A percentile compares a stretch with the other conserved stretches of the same genome.
Conservation (phyloP, 1,140 invertebrate genomes). For the Aphidius ervi region DNA sequence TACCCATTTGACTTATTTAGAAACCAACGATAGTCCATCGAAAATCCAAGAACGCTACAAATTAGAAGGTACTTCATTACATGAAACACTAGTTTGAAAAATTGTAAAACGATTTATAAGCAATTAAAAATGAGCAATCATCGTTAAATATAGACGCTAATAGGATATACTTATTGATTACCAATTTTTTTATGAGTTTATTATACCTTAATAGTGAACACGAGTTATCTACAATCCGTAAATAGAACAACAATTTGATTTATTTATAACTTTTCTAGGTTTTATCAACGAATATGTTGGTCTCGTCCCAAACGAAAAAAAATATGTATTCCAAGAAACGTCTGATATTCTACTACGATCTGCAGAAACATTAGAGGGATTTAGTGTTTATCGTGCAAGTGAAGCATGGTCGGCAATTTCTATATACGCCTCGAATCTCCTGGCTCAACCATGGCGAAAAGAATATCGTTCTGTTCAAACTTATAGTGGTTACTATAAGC, state of each 20-base stretch:
- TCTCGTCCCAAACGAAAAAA: constrained; percentile 72
- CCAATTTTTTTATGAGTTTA: not conserved
- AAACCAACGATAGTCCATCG: constrained; percentile 70
- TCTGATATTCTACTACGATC: constrained; percentile 70
- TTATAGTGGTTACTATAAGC: constrained; percentile 81
- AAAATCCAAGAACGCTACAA: constrained; percentile 70
- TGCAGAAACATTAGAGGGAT: constrained; percentile 63
- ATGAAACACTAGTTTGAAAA: not conserved
- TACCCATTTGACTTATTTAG: constrained; percentile 68
- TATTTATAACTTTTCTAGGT: constrained; percentile 61
- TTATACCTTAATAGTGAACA: no score
- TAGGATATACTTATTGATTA: not conserved
- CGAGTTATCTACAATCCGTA: not conserved
- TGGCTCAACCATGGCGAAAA: constrained; percentile 82
- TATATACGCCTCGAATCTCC: constrained; percentile 77
- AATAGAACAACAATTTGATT: constrained; percentile 1
- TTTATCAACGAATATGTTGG: constrained; percentile 73
- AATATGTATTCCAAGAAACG: constrained; percentile 73
- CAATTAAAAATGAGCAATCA: not conserved
- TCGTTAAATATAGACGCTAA: no score
- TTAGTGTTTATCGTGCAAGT: constrained; percentile 74
- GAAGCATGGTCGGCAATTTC: constrained; percentile 79
- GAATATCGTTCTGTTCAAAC: constrained; percentile 79
- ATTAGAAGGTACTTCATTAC: constrained; percentile 61
- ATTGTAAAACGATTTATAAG: not conserved